Conservation (phyloP, 2,113 vertebrate species). For the Hystrix brachyura region DNA sequence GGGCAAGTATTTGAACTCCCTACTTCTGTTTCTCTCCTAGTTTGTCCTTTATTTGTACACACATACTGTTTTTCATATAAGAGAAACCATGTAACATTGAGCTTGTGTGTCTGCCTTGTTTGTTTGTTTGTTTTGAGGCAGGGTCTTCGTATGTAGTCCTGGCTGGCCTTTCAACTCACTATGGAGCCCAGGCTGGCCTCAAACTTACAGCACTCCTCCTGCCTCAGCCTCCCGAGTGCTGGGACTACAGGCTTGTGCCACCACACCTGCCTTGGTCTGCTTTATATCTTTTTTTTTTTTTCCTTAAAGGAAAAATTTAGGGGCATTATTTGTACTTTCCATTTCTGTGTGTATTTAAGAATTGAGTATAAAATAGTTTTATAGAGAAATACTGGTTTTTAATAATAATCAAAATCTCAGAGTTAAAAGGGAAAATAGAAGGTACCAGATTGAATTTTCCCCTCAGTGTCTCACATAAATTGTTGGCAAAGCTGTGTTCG, state of each 20-base stretch:
- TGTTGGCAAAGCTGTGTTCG: neutral
- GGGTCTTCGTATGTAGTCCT: neutral
- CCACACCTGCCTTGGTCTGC: neutral
- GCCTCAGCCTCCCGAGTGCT: too few relatives aligned
- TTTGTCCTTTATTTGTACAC: neutral
- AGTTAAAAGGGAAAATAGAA: neutral
- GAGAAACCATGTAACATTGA: too few relatives aligned
- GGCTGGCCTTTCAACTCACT: neutral
- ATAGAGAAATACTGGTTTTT: neutral
- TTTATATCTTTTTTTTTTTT: neutral
- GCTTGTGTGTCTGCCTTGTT: too few relatives aligned
- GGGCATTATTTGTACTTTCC: neutral
- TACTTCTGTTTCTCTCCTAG: neutral
- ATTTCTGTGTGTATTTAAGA: constrained; percentile 23
- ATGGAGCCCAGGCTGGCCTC: too few relatives aligned
- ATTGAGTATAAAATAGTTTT: neutral
- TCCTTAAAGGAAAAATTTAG: neutral
- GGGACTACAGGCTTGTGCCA: neutral
- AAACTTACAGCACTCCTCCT: neutral
- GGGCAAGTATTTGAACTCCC: neutral
- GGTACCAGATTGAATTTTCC: neutral
- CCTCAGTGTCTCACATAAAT: neutral
- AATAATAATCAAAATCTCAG: neutral
- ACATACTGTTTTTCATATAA: too few relatives aligned
- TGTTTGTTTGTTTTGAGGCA: neutral